phyloP scores from a whole-genome alignment of 2,797 vertebrate genomes.

The Loris lydekkerianus region DNA sequence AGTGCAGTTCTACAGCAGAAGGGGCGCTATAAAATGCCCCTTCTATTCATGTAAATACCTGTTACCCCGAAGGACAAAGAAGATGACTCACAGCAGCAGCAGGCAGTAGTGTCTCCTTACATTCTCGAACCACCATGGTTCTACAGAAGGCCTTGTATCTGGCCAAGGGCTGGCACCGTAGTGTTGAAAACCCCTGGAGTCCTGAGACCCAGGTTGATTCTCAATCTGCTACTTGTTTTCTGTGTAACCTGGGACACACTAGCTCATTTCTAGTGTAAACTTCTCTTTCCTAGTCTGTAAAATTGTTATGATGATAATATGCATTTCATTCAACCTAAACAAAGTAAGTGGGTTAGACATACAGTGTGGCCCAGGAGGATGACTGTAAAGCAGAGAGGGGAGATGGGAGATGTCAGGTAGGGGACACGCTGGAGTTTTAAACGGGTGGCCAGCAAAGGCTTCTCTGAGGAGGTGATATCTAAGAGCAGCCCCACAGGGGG shows the following conservation, averaged over 20 bases:
- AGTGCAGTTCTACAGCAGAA: neutral
- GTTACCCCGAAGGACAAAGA: too few relatives aligned
- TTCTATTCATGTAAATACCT: neutral
- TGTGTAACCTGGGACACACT: neutral
- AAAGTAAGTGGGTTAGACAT: neutral
- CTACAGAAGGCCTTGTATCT: neutral
- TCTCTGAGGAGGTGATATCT: neutral
- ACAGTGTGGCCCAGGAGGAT: accelerated
- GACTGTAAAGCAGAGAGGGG: neutral
- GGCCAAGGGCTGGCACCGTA: neutral
- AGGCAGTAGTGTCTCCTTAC: neutral
- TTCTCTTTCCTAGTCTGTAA: neutral
- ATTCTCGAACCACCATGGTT: neutral
- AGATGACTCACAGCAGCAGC: accelerated
- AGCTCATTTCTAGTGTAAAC: neutral
- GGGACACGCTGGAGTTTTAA: neutral
- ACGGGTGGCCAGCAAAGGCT: neutral
- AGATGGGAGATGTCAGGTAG: neutral
- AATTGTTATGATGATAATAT: neutral
- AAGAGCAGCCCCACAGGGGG: neutral
- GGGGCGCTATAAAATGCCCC: accelerated
- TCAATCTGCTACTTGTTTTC: neutral
- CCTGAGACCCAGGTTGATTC: neutral
- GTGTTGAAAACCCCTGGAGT: neutral
- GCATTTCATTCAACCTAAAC: neutral